phyloP scores from a whole-genome alignment of 2,888 invertebrate genomes.

The Peribatodes rhomboidaria region DNA sequence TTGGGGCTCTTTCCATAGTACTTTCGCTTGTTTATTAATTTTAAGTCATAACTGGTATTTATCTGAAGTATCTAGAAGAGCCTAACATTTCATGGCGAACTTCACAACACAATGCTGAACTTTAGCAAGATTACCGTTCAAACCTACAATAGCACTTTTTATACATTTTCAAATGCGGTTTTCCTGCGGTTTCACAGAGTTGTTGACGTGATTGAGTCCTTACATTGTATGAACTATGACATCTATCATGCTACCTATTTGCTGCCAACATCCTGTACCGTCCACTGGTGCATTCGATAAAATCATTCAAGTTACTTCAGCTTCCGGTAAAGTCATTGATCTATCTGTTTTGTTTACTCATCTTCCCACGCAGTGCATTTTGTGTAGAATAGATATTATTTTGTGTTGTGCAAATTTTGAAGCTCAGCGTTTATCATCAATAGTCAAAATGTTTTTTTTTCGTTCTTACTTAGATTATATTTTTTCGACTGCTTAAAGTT shows the following conservation, averaged over 20 bases:
- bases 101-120: background rate
- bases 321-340: conserved; percentile 7
- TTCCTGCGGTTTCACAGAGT: conserved; percentile 4
- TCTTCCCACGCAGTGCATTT: background rate
- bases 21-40: no score
- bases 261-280: conserved; percentile 1
- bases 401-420: background rate
- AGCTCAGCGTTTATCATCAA: background rate
- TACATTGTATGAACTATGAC: conserved; percentile 2
- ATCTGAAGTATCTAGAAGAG: no score
- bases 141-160: no score
- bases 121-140: no score
- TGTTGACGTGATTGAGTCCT: background rate
- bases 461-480: no score
- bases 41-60: no score
- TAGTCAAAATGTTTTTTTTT: background rate
- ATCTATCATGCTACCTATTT: background rate
- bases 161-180: background rate
- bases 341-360: conserved; percentile 14
- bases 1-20: no score
- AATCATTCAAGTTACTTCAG: conserved; percentile 6
- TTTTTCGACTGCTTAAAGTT: no score
- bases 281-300: conserved; percentile 6
- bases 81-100: no score
- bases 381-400: background rate